These are phyloP conservation scores for Akabosia matsudoensis DNA, from an alignment of 1,140 invertebrate genomes.

Conservation along the genomic window DNA sequence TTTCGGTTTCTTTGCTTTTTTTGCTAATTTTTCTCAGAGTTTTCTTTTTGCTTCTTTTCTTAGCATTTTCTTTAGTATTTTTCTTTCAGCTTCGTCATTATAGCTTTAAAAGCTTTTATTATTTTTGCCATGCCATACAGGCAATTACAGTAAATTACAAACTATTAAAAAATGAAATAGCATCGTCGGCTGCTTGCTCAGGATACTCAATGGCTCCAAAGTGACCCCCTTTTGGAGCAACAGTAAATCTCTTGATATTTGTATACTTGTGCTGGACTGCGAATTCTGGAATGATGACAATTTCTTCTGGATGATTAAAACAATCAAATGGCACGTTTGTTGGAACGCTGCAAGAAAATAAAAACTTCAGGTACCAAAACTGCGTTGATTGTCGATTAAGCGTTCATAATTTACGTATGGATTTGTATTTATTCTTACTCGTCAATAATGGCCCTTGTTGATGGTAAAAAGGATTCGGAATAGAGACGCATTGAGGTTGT, in stretches of 20 bases:
- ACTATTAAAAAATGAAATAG: not conserved
- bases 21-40: no score
- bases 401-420: not conserved
- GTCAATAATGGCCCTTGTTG: not conserved
- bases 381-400: not conserved
- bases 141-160: no score
- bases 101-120: no score
- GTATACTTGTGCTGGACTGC: conserved; percentile 37
- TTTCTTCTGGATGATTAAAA: conserved; percentile 51
- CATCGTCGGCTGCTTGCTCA: conserved; percentile 48
- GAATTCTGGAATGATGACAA: conserved; percentile 47
- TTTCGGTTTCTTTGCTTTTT: no score
- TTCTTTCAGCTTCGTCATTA: no score
- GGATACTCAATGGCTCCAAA: conserved; percentile 55
- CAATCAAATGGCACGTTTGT: conserved; percentile 52
- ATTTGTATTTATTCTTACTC: conserved; percentile 9
- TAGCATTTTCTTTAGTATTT: no score
- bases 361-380: not conserved
- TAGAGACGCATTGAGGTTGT: conserved; percentile 54
- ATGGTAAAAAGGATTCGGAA: conserved; percentile 47
- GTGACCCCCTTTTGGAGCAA: conserved; percentile 52
- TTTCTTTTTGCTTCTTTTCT: no score
- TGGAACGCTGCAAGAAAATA: conserved; percentile 46
- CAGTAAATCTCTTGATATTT: conserved; percentile 48
- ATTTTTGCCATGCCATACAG: no score